phyloP scores from a whole-genome alignment of 2,888 invertebrate genomes.

The Esperia sulphurella region DNA sequence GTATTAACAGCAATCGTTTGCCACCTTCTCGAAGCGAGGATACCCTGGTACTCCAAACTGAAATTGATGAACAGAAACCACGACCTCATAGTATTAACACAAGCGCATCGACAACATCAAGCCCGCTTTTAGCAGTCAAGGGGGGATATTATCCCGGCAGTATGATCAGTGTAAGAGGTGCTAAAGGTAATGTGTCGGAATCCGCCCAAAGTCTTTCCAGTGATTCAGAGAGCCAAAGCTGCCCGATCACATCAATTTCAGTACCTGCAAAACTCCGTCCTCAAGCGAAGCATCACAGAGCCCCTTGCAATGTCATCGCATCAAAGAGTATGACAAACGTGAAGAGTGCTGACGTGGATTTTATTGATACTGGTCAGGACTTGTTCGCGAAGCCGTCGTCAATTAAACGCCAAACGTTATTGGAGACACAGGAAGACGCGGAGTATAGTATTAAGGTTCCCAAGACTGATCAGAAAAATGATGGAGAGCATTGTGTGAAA shows the following conservation, averaged over 20 bases:
- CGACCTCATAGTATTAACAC: constrained; percentile 79
- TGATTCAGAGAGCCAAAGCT: constrained; percentile 80
- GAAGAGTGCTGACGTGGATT: constrained; percentile 72
- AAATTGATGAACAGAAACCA: constrained; percentile 65
- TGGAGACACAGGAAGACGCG: constrained; percentile 61
- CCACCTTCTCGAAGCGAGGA: constrained; percentile 91
- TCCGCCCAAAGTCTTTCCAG: constrained; percentile 84
- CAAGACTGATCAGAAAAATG: constrained; percentile 64
- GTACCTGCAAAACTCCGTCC: constrained; percentile 79
- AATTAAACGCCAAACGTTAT: constrained; percentile 73
- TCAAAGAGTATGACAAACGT: constrained; percentile 82
- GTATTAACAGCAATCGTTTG: constrained; percentile 71
- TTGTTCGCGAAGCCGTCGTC: constrained; percentile 47
- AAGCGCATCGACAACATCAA: constrained; percentile 82
- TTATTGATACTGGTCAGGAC: constrained; percentile 65
- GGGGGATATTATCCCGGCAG: constrained; percentile 82
- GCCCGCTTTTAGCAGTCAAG: constrained; percentile 83
- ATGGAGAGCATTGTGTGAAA: constrained; percentile 28
- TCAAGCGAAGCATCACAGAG: constrained; percentile 58
- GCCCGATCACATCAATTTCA: constrained; percentile 66
- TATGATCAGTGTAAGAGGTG: constrained; percentile 81
- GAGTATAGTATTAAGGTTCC: constrained; percentile 75
- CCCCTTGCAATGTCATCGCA: constrained; percentile 65
- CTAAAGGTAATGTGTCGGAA: constrained; percentile 80
- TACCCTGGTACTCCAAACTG: constrained; percentile 78